Base-by-base conservation (phyloP, 1,140 invertebrate species). In the Drosophila azteca region DNA sequence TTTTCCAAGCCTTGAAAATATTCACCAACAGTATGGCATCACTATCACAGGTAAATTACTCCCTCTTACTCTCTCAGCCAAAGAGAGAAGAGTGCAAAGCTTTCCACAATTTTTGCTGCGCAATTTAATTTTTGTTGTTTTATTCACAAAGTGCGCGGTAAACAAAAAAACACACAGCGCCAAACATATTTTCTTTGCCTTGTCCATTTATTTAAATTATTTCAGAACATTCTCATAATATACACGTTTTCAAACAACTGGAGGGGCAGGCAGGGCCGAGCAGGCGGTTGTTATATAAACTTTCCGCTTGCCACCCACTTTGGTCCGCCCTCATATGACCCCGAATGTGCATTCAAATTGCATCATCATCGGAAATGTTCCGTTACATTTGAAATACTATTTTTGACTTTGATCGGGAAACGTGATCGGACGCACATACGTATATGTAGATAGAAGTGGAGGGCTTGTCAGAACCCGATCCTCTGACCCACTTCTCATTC, bases 111-210 rank as follows among this genome's bases (percentile, higher is more conserved):
- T 66, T 78, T 87, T 78, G 75, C 82, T 88, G 82, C 82, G 82
- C 82, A 87, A 88, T 87, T 87, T 54, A 84, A 88, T 82, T 87
- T 82, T 66, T 75, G 57, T 76, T 75, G 74, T 78, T 88, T 49
- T 80, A 65, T 87, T 87, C 79, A 82, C 78, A 87, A 87, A 87
- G 69, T 87, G 78, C 83, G 82, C 82, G 83, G 66, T 87, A 88
- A 87, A 87, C 77, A 85, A 87, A 88, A 87, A 77, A 75, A 74
- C 53, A 60, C 60, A 71, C 59, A 77, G 46, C 83, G 62, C 60
- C 82, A 85, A 87, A 85, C 83, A 85, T 61, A 74, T 70, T 70
- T 69, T 74, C 50, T 66, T 77, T 50, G 70, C 62, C 57, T 72
- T 65, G 67, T 61, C 61, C 57, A 82, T 79, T 77, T 69, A 77